These are phyloP conservation scores for Trachymyrmex septentrionalis DNA, from an alignment of 1,140 invertebrate species.

Conservation along the genomic window DNA sequence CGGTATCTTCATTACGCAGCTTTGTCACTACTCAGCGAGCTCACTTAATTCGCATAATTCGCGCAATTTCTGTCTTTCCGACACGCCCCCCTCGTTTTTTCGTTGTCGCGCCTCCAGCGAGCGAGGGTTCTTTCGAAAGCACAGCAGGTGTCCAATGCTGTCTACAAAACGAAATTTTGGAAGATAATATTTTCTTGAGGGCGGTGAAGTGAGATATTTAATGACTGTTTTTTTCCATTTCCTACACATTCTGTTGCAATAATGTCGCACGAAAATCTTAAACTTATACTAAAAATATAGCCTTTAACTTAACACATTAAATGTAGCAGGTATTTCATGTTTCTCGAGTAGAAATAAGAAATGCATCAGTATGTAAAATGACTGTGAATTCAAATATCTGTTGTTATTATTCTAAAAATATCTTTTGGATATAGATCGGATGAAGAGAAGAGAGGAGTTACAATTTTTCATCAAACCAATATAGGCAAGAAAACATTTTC, in stretches of 20 bases:
- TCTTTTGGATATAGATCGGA: neutral
- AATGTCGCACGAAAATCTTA: neutral
- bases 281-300: slow-evolving; percentile 7
- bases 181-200: slow-evolving; percentile 41
- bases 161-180: slow-evolving; percentile 31
- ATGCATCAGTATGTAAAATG: neutral
- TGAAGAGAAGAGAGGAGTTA: neutral
- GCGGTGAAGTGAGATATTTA: slow-evolving; percentile 28
- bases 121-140: slow-evolving; percentile 50
- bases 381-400: neutral
- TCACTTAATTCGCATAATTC: slow-evolving; percentile 68
- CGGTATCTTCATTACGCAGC: slow-evolving; percentile 71
- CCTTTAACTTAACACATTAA: neutral
- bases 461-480: neutral
- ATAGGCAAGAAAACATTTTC: slow-evolving; percentile 42
- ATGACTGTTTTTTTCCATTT: neutral
- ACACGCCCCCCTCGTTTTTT: slow-evolving; percentile 49
- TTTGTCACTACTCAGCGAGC: slow-evolving; percentile 67
- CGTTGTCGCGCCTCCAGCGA: slow-evolving; percentile 39
- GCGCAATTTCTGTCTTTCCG: slow-evolving; percentile 64
- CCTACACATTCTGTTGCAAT: neutral
- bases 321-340: neutral
- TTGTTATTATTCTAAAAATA: neutral
- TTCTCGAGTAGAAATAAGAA: neutral
- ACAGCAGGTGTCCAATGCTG: neutral